Conservation (phyloP, 2,113 vertebrate species). For the Sceloporus undulatus region DNA sequence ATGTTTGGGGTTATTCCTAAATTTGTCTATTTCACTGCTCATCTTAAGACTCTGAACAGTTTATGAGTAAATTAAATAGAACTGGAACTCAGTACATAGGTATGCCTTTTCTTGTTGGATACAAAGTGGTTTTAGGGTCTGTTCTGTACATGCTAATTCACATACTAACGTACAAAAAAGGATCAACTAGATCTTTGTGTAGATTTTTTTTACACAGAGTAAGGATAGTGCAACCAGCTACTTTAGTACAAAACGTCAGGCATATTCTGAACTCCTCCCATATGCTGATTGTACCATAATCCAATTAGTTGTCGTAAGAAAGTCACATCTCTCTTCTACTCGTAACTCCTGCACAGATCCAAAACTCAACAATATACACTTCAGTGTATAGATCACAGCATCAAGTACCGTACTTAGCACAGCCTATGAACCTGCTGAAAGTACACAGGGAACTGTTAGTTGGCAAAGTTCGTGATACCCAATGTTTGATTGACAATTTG, state of each 20-base stretch:
- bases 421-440: slow-evolving; percentile 73
- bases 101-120: background rate
- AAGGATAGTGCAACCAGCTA: background rate
- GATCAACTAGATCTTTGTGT: background rate
- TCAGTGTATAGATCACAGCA: background rate
- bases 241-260: background rate
- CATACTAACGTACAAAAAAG: background rate
- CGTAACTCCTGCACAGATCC: background rate
- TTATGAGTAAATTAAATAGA: background rate
- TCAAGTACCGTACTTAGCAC: background rate
- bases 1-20: background rate
- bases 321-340: background rate
- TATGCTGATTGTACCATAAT: background rate
- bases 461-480: slow-evolving; percentile 83
- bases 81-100: too few relatives aligned
- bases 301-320: background rate
- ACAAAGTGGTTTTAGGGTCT: background rate
- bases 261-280: background rate
- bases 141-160: background rate
- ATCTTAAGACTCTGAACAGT: background rate
- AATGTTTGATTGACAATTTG: slow-evolving; percentile 93
- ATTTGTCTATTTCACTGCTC: background rate
- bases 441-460: slow-evolving; percentile 88
- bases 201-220: background rate
- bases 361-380: background rate